Conservation (phyloP, 2,888 invertebrate genomes). For the Exephanes ischioxanthus region DNA sequence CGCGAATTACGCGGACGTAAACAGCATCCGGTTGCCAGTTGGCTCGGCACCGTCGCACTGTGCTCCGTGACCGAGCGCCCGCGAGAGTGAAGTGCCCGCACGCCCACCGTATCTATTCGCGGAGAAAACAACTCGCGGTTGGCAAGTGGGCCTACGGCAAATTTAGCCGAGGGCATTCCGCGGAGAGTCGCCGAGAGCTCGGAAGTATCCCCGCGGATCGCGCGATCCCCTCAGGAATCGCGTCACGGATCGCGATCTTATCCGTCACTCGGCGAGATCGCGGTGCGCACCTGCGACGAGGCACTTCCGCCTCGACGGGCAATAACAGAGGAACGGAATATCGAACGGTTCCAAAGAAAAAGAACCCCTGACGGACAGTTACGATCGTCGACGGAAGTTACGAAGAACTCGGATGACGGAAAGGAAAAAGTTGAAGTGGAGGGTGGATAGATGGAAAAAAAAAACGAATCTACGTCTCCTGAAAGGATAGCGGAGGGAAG, state of each 20-base stretch:
- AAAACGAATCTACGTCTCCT: neutral
- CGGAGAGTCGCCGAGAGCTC: conserved; percentile 17
- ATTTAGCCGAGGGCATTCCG: conserved; percentile 64
- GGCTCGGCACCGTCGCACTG: conserved; percentile 66
- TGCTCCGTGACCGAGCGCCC: conserved; percentile 37
- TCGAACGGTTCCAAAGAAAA: conserved; percentile 42
- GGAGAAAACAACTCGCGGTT: conserved; percentile 65
- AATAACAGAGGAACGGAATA: conserved; percentile 47
- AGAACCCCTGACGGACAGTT: conserved; percentile 46
- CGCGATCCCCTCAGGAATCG: conserved; percentile 23
- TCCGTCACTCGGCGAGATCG: conserved; percentile 1
- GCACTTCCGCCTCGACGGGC: conserved; percentile 53
- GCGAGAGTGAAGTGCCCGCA: conserved; percentile 36
- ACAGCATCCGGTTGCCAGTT: conserved; percentile 73
- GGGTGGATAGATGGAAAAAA: neutral
- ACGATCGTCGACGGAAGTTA: conserved; percentile 30
- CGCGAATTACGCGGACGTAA: conserved; percentile 70
- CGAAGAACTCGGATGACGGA: conserved; percentile 29
- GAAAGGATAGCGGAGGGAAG: conserved; percentile 1
- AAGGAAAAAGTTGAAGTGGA: conserved; percentile 18
- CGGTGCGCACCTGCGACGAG: conserved; percentile 47
- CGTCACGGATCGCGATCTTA: no score
- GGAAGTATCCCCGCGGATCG: neutral
- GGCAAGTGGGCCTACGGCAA: conserved; percentile 64
- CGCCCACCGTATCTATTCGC: conserved; percentile 67